phyloP scores from a whole-genome alignment of 2,113 vertebrate genomes.

The Piliocolobus tephrosceles region DNA sequence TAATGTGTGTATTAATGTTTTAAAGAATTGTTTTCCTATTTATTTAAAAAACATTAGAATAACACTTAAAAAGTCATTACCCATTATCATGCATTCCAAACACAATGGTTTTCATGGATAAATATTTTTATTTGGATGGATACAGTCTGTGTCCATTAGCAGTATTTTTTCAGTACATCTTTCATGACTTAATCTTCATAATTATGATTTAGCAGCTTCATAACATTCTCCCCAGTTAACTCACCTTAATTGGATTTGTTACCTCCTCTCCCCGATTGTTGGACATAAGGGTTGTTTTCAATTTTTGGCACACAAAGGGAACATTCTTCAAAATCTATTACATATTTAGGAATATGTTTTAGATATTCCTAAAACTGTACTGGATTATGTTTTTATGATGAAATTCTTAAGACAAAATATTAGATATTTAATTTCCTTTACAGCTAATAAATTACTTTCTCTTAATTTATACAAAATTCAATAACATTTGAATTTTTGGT shows the following conservation, averaged over 20 bases:
- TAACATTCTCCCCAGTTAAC: background rate
- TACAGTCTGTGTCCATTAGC: background rate
- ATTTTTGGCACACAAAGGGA: background rate
- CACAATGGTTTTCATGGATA: background rate
- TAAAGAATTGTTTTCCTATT: background rate
- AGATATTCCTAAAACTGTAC: too few species aligned
- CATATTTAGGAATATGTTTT: background rate
- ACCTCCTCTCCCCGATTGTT: background rate
- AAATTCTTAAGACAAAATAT: constrained; percentile 3
- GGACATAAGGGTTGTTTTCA: background rate
- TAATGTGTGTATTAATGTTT: background rate
- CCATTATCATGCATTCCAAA: background rate
- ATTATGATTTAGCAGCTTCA: background rate
- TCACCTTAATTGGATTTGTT: background rate
- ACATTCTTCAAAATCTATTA: background rate
- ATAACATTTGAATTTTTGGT: background rate
- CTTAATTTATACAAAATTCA: background rate
- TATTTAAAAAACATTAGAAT: background rate
- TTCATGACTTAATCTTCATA: background rate
- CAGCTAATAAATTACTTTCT: background rate
- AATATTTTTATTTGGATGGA: background rate
- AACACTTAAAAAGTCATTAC: background rate
- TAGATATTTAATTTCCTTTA: background rate
- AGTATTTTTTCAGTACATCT: constrained; percentile 18
- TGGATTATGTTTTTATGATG: background rate